phyloP scores from a whole-genome alignment of 2,113 vertebrate genomes.

The cattle (Bos taurus) region DNA sequence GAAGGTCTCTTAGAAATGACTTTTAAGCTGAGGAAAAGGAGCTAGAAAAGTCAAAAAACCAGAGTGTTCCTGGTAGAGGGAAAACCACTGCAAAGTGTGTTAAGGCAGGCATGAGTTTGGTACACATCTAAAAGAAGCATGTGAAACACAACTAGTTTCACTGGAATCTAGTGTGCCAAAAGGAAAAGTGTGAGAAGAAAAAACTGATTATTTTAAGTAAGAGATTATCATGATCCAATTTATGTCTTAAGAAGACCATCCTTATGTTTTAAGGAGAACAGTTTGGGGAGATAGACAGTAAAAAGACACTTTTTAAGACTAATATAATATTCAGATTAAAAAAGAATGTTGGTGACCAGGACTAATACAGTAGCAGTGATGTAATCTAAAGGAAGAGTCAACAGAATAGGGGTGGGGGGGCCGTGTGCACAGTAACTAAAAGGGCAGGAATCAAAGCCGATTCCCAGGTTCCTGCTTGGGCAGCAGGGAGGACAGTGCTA shows the following conservation, averaged over 20 bases:
- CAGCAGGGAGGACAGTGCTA: background rate
- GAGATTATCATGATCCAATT: background rate
- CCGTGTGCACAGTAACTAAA: background rate
- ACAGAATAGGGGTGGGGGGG: background rate
- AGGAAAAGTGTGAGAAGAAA: background rate
- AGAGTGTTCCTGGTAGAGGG: background rate
- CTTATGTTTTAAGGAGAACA: background rate
- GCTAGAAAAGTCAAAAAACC: background rate
- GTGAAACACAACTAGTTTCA: background rate
- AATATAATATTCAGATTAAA: background rate
- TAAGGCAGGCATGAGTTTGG: background rate
- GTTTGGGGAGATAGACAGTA: background rate
- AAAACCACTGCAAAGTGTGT: background rate
- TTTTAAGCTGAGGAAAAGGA: background rate
- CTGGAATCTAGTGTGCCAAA: background rate
- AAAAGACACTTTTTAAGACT: background rate
- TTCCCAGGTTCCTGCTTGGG: background rate
- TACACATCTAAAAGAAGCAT: background rate
- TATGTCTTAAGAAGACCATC: background rate
- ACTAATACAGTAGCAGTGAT: background rate
- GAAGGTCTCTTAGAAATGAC: background rate
- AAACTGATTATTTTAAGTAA: background rate
- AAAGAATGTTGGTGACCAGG: background rate
- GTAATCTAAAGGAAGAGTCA: background rate
- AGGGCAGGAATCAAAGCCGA: background rate